A percentile compares a stretch with the other conserved stretches of the same genome.
Conservation (phyloP, 2,888 invertebrate species). For the Molorchus minor region DNA sequence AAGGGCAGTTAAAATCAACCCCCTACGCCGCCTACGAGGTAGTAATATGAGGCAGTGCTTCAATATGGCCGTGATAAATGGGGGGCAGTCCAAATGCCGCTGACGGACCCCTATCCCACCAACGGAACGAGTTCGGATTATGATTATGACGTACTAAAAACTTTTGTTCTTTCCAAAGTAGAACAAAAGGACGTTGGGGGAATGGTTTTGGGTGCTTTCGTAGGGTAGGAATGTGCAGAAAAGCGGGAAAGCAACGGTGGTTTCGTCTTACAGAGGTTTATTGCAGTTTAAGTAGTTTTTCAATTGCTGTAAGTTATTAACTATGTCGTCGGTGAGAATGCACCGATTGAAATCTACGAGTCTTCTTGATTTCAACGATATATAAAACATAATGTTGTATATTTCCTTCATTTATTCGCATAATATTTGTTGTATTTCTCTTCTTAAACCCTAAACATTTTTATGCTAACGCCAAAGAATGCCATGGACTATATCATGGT, state of each 20-base stretch:
- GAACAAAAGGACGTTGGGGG: conserved; percentile 38
- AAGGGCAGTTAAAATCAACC: conserved; percentile 8
- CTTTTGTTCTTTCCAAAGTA: conserved; percentile 34
- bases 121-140: conserved; percentile 54
- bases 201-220: conserved; percentile 9
- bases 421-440: no score
- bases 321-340: no score
- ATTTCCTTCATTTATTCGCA: no score
- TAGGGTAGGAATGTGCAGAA: not conserved
- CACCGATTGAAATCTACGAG: no score
- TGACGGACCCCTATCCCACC: conserved; percentile 38
- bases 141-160: conserved; percentile 54
- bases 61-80: conserved; percentile 41
- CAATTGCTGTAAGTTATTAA: no score
- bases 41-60: conserved; percentile 20
- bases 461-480: no score
- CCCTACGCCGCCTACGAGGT: conserved; percentile 15
- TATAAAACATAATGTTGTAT: no score
- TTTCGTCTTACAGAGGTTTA: no score
- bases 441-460: no score
- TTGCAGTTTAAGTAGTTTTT: no score
- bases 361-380: no score
- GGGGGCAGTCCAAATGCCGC: conserved; percentile 34
- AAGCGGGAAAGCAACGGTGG: not conserved
- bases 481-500: no score